Evolutionary conservation across 2,888 invertebrate species (phyloP).

Genomic region (Sinotaia quadrata): DNA sequence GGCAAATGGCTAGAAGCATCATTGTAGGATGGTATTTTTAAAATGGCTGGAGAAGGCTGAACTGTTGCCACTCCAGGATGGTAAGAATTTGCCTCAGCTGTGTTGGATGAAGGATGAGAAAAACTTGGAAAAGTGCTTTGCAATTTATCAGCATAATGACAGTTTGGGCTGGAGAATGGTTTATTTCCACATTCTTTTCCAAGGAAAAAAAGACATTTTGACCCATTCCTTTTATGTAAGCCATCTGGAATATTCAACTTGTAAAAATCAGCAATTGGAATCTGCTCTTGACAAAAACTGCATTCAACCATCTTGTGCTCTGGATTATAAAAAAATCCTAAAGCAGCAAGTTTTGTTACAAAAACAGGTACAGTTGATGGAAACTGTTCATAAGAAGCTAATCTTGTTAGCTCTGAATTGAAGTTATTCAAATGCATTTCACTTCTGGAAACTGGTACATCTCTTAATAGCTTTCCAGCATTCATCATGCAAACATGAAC

Average conservation of each 20-base stretch:
- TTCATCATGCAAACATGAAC: conserved; percentile 12
- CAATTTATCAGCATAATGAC: too few relatives aligned
- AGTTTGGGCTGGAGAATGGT: too few relatives aligned
- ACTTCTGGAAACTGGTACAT: background rate
- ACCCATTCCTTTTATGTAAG: background rate
- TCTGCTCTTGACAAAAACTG: conserved; percentile 10
- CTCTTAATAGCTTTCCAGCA: background rate
- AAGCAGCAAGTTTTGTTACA: background rate
- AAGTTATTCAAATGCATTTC: background rate
- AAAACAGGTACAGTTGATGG: background rate
- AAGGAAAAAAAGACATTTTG: conserved; percentile 1
- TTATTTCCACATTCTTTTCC: conserved; percentile 1
- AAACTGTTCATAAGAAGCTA: conserved; percentile 5
- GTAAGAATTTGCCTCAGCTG: background rate
- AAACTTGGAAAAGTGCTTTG: too few relatives aligned
- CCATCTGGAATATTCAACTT: background rate
- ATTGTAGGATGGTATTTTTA: background rate
- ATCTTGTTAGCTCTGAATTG: background rate
- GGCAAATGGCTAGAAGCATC: background rate
- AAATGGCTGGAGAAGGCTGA: background rate
- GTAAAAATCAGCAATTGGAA: background rate
- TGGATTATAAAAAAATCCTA: conserved; percentile 8
- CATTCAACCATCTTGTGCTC: background rate
- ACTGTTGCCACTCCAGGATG: background rate
- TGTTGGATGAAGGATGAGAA: background rate